These are phyloP conservation scores for Leptobrachium ailaonicum DNA, from an alignment of 2,113 vertebrate genomes.

Conservation along the genomic window DNA sequence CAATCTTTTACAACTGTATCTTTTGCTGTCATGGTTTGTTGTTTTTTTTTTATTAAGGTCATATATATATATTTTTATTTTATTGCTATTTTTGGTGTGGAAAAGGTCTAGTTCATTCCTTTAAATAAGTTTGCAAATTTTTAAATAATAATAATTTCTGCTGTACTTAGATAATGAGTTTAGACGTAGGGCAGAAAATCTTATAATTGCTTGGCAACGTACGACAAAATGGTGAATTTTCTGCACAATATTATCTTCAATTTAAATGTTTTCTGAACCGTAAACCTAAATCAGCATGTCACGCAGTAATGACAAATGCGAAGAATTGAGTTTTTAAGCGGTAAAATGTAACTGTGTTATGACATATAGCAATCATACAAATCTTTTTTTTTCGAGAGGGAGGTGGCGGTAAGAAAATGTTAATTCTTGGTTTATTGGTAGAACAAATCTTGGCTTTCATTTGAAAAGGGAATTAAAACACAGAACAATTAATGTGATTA, in stretches of 20 bases:
- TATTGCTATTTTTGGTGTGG: background rate
- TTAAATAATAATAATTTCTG: constrained; percentile 35
- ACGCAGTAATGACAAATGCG: constrained; percentile 28
- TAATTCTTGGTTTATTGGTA: background rate
- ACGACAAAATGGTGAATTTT: constrained; percentile 39
- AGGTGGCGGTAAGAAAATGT: too few species aligned
- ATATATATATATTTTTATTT: too few species aligned
- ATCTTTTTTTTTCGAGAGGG: background rate
- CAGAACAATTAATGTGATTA: background rate
- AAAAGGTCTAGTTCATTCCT: background rate
- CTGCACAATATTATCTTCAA: constrained; percentile 42
- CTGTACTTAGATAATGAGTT: constrained; percentile 35
- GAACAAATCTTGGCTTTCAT: too few species aligned
- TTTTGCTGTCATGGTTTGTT: too few species aligned
- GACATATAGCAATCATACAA: background rate
- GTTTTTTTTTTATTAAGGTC: too few species aligned
- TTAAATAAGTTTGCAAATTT: constrained; percentile 30
- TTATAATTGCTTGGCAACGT: constrained; percentile 33
- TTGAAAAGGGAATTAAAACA: too few species aligned
- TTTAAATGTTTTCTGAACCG: constrained; percentile 42
- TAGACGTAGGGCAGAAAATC: constrained; percentile 31
- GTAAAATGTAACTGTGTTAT: constrained; percentile 2
- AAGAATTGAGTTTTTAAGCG: constrained; percentile 36
- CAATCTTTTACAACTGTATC: too few species aligned
- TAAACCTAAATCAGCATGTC: constrained; percentile 41